Evolutionary conservation across 2,888 invertebrate species (phyloP).

Genomic region (Calameuta pallipes): DNA sequence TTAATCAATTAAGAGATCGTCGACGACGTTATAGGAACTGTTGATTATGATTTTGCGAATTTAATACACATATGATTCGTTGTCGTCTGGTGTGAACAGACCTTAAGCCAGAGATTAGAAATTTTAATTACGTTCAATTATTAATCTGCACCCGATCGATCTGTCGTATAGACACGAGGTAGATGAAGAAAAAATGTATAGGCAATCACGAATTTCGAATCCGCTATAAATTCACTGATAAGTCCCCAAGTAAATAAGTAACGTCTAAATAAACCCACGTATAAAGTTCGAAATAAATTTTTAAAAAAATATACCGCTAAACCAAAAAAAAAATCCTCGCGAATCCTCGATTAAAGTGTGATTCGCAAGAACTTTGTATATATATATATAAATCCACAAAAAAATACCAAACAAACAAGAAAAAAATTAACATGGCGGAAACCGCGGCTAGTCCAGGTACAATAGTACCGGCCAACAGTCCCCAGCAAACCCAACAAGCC

Average conservation of each 20-base stretch:
- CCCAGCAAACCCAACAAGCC: slow-evolving; percentile 46
- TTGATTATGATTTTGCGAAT: background rate
- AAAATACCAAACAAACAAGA: background rate
- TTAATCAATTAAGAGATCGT: background rate
- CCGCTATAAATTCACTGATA: background rate
- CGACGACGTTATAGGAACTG: background rate
- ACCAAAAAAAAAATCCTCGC: background rate
- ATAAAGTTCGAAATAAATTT: background rate
- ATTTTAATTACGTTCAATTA: background rate
- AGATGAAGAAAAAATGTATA: background rate
- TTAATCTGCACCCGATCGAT: background rate
- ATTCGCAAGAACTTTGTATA: background rate
- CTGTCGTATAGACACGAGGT: background rate
- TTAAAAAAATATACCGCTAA: background rate
- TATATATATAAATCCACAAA: background rate
- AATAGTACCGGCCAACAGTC: slow-evolving; percentile 51
- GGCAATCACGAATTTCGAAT: background rate
- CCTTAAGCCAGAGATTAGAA: background rate
- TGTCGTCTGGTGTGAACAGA: background rate
- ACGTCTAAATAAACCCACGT: background rate
- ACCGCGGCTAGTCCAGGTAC: slow-evolving; percentile 58
- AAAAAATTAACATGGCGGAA: slow-evolving; percentile 54
- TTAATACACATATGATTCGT: background rate
- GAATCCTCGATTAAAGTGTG: background rate
- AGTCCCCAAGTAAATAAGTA: background rate